These are phyloP conservation scores for Ophraella communa DNA, from an alignment of 2,888 invertebrate genomes.

Conservation along the genomic window DNA sequence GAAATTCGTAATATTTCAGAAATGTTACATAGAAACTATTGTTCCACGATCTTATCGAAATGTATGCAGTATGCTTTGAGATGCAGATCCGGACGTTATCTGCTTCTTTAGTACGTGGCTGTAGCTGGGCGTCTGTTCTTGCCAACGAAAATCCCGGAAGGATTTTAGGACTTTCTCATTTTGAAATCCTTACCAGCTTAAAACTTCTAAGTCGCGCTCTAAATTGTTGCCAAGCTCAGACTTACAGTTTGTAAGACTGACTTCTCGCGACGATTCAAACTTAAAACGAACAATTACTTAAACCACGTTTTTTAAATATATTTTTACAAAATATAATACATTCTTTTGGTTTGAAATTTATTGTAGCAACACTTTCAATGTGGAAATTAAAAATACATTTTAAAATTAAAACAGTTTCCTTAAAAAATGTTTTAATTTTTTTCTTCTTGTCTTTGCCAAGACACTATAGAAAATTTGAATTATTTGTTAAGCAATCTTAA, in stretches of 20 bases:
- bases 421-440: too few relatives aligned
- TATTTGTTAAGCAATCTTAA: too few relatives aligned
- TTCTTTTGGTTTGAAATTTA: too few relatives aligned
- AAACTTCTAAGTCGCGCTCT: conserved; percentile 45
- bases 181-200: conserved; percentile 42
- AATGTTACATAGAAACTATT: conserved; percentile 42
- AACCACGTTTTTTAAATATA: too few relatives aligned
- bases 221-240: conserved; percentile 32
- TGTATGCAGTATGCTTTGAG: conserved; percentile 47
- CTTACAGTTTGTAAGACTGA: conserved; percentile 16
- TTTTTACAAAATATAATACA: too few relatives aligned
- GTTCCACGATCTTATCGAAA: conserved; percentile 48
- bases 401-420: too few relatives aligned
- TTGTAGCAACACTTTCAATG: too few relatives aligned
- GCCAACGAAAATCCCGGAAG: conserved; percentile 42
- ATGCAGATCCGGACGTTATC: conserved; percentile 48
- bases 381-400: too few relatives aligned
- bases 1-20: conserved; percentile 39
- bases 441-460: too few relatives aligned
- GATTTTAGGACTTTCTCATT: conserved; percentile 44
- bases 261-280: conserved; percentile 11
- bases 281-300: too few relatives aligned
- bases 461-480: too few relatives aligned
- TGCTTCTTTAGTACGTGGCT: conserved; percentile 44
- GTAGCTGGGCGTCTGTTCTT: conserved; percentile 34